Percentiles rank a stretch among this genome's conserved stretches.
Conservation (phyloP, 2,888 invertebrate genomes). For the Xestia sexstrigata region DNA sequence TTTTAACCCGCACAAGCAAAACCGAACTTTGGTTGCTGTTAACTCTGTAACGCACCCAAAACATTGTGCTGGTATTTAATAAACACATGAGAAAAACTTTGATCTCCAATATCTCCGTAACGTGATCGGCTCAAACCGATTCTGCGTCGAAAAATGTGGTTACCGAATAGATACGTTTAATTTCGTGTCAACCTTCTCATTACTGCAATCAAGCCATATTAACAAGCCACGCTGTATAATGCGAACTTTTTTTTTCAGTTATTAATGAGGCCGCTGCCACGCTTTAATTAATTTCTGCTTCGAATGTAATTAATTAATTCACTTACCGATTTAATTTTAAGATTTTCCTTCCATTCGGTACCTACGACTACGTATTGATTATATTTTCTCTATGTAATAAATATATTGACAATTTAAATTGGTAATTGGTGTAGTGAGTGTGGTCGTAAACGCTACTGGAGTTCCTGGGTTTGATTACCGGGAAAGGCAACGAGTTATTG, state of each 20-base stretch:
- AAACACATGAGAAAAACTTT: too few species aligned
- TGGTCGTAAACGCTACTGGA: background rate
- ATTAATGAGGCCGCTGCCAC: slow-evolving; percentile 14
- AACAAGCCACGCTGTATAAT: background rate
- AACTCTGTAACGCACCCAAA: background rate
- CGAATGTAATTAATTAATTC: slow-evolving; percentile 1
- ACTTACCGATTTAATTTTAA: background rate
- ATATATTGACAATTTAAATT: background rate
- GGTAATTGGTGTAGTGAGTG: background rate
- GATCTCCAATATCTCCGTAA: too few species aligned
- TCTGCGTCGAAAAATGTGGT: background rate
- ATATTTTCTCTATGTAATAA: background rate
- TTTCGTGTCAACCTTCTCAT: background rate
- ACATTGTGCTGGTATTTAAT: too few species aligned
- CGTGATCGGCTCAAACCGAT: background rate
- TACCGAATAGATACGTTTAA: background rate
- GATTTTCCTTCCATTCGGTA: background rate
- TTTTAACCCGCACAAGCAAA: too few species aligned
- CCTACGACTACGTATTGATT: background rate
- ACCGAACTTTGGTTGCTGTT: too few species aligned
- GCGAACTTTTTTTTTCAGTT: background rate
- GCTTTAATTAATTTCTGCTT: slow-evolving; percentile 23
- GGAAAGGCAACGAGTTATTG: background rate
- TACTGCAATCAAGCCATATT: background rate
- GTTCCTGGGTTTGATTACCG: background rate